These are phyloP conservation scores for Argentina silus DNA, from an alignment of 2,797 vertebrate species.

Conservation along the genomic window DNA sequence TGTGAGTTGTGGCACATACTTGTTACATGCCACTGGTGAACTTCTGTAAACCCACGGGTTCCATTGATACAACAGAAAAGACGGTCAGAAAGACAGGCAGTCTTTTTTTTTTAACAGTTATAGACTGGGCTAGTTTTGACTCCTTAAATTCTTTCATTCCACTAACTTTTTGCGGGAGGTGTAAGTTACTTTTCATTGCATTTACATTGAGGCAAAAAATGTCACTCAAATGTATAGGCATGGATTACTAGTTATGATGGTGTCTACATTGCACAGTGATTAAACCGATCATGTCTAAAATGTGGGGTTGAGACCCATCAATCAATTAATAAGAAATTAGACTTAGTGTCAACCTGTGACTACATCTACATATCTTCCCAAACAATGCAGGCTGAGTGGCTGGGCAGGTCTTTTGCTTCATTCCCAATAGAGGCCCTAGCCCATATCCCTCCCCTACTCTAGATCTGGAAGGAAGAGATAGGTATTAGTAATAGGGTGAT, in stretches of 20 bases:
- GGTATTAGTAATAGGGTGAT: neutral
- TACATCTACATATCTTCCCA: neutral
- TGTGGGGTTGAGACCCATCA: neutral
- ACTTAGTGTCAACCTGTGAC: neutral
- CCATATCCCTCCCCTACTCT: neutral
- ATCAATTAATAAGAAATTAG: neutral
- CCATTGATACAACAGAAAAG: neutral
- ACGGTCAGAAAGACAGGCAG: neutral
- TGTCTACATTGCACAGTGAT: conserved; percentile 5
- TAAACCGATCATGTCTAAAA: conserved; percentile 3
- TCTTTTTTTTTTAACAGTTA: no score
- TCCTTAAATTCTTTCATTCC: no score
- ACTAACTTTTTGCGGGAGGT: no score
- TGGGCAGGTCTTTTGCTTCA: neutral
- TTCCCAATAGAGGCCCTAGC: neutral
- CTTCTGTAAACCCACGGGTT: no score
- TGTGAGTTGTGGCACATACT: neutral
- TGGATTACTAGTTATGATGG: neutral
- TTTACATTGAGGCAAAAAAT: no score
- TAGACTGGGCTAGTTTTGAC: no score
- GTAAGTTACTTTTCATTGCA: no score
- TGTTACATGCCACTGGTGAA: no score
- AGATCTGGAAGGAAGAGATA: neutral
- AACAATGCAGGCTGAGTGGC: neutral
- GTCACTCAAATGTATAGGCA: no score